Conservation (phyloP, 1,140 invertebrate species). For the Anastrepha ludens region DNA sequence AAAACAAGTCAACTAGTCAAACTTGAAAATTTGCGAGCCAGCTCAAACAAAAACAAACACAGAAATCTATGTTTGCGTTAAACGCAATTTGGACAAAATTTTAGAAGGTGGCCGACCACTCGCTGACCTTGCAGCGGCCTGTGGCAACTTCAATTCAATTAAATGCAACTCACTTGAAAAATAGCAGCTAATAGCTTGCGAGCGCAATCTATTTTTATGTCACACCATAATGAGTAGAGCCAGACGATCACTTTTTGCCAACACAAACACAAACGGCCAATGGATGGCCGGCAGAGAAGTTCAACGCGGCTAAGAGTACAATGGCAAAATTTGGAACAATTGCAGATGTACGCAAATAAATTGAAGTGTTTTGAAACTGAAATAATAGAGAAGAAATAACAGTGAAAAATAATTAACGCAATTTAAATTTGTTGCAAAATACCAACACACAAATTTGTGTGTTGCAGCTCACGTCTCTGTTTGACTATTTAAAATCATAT, state of each 20-base stretch:
- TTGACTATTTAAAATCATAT: too few species aligned
- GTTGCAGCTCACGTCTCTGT: too few species aligned
- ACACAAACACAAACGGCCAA: neutral
- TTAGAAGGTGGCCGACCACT: conserved; percentile 26
- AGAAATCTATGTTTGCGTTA: neutral
- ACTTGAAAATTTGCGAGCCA: neutral
- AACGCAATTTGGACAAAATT: conserved; percentile 6
- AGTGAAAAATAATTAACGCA: too few species aligned
- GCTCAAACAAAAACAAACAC: conserved; percentile 8
- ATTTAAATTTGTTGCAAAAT: too few species aligned
- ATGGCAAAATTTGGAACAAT: too few species aligned
- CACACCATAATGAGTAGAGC: neutral
- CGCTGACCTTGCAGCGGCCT: conserved; percentile 5
- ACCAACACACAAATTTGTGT: too few species aligned
- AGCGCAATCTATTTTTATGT: conserved; percentile 15
- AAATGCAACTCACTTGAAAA: neutral
- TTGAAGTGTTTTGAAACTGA: too few species aligned
- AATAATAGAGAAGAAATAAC: too few species aligned
- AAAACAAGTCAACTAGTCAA: conserved; percentile 16
- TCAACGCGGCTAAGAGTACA: too few species aligned
- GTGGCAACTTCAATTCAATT: neutral
- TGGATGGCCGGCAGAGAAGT: neutral
- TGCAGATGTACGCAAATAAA: too few species aligned
- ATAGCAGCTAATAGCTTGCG: neutral
- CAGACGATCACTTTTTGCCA: conserved; percentile 21